These are phyloP conservation scores for Oryzias melastigma DNA, from an alignment of 2,113 vertebrate species.

Conservation along the genomic window DNA sequence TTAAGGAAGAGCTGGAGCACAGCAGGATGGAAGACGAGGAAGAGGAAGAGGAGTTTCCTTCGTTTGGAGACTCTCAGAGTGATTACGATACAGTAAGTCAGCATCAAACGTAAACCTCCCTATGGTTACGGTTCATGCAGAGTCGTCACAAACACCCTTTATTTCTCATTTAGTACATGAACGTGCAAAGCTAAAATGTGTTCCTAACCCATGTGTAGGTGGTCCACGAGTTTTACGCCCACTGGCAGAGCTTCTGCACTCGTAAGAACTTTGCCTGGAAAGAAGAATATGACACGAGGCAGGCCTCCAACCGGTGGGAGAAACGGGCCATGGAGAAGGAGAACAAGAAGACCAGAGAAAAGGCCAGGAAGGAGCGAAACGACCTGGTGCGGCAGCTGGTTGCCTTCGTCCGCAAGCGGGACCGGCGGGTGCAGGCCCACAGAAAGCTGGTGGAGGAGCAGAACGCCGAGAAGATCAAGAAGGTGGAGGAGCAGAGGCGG, in stretches of 20 bases:
- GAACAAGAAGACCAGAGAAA: conserved; percentile 92
- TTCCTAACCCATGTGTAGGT: conserved; percentile 72
- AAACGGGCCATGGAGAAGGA: conserved; percentile 99
- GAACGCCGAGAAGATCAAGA: conserved; percentile 89
- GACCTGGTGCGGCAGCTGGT: conserved; percentile 91
- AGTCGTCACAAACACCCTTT: neutral
- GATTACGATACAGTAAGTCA: conserved; percentile 90
- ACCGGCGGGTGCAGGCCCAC: conserved; percentile 91
- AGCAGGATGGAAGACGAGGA: conserved; percentile 77
- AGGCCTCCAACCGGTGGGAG: conserved; percentile 96
- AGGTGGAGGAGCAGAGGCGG: conserved; percentile 84
- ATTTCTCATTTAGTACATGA: neutral
- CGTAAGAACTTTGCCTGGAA: conserved; percentile 93
- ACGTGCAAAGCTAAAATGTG: neutral
- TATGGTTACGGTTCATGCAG: neutral
- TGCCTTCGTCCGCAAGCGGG: conserved; percentile 90
- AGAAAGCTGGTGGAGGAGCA: conserved; percentile 90
- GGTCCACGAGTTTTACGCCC: conserved; percentile 92
- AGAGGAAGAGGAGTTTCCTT: conserved; percentile 81
- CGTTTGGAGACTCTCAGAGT: conserved; percentile 89
- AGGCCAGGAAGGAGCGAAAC: conserved; percentile 87
- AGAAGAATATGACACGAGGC: conserved; percentile 93
- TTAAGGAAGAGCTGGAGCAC: conserved; percentile 88
- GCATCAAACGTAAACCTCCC: neutral
- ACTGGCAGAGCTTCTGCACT: conserved; percentile 98